These are phyloP conservation scores for Sepiola atlantica DNA, from an alignment of 2,888 invertebrate species.

Conservation along the genomic window DNA sequence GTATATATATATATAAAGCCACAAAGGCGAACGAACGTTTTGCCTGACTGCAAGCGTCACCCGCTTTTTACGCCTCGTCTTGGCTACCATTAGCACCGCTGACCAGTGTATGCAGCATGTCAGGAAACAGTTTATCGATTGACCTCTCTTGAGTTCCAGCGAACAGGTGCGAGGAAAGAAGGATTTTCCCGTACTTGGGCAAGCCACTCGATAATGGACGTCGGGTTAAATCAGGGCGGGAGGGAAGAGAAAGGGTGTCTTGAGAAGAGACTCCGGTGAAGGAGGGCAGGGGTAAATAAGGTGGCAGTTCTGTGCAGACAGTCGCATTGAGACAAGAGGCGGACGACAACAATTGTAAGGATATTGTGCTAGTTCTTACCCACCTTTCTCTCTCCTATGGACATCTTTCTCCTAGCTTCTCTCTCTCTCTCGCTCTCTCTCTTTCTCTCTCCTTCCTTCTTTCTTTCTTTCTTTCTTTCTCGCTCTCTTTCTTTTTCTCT, in stretches of 20 bases:
- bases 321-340: neutral
- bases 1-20: too few relatives aligned
- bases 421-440: too few relatives aligned
- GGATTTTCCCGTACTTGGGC: neutral
- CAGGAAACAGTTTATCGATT: neutral
- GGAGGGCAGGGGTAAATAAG: neutral
- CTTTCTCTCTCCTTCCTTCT: neutral
- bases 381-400: neutral
- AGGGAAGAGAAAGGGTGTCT: neutral
- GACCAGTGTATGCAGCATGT: neutral
- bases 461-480: too few relatives aligned
- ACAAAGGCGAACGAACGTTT: too few relatives aligned
- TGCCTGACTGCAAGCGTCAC: neutral
- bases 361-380: too few relatives aligned
- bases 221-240: neutral
- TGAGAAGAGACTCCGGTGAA: too few relatives aligned
- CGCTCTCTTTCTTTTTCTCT: too few relatives aligned
- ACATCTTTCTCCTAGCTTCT: neutral
- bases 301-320: neutral
- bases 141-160: constrained; percentile 32
- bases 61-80: neutral
- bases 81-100: neutral
- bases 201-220: neutral
- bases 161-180: neutral
- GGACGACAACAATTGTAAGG: neutral